These are phyloP conservation scores for Mya arenaria DNA, from an alignment of 1,140 invertebrate genomes.

Conservation along the genomic window DNA sequence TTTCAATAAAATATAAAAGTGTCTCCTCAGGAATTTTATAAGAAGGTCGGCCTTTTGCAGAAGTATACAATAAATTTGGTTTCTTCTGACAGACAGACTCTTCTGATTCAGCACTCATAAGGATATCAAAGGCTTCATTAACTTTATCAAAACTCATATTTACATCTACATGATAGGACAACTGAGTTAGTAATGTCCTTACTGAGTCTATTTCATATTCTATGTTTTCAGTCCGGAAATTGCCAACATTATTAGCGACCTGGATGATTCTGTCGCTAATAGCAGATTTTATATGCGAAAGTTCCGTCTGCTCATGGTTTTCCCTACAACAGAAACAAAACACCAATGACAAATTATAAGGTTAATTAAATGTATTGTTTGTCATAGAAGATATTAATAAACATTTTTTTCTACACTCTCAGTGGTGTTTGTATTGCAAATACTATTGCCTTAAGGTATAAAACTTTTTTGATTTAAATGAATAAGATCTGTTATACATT, in stretches of 20 bases:
- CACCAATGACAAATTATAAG: no score
- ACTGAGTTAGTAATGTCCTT: slow-evolving; percentile 26
- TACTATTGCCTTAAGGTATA: no score
- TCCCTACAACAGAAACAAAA: no score
- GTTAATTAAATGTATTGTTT: no score
- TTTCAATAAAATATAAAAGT: slow-evolving; percentile 31
- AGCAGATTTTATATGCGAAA: slow-evolving; percentile 16
- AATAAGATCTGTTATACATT: no score
- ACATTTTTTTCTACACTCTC: no score
- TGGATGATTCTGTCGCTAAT: slow-evolving; percentile 24
- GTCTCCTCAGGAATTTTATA: slow-evolving; percentile 26
- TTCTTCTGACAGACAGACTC: neutral
- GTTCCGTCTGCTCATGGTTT: no score
- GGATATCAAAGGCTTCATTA: slow-evolving; percentile 15
- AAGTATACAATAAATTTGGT: slow-evolving; percentile 19
- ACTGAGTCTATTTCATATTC: slow-evolving; percentile 37
- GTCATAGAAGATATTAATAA: no score
- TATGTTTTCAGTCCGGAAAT: slow-evolving; percentile 20
- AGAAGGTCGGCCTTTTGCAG: slow-evolving; percentile 27
- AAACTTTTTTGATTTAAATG: no score
- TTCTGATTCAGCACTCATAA: slow-evolving; percentile 1
- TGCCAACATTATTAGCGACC: slow-evolving; percentile 26
- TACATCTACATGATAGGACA: slow-evolving; percentile 32
- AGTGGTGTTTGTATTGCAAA: no score
- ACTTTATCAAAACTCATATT: slow-evolving; percentile 15